Conservation (phyloP, 2,797 vertebrate genomes). For the Epinephelus malabaricus region DNA sequence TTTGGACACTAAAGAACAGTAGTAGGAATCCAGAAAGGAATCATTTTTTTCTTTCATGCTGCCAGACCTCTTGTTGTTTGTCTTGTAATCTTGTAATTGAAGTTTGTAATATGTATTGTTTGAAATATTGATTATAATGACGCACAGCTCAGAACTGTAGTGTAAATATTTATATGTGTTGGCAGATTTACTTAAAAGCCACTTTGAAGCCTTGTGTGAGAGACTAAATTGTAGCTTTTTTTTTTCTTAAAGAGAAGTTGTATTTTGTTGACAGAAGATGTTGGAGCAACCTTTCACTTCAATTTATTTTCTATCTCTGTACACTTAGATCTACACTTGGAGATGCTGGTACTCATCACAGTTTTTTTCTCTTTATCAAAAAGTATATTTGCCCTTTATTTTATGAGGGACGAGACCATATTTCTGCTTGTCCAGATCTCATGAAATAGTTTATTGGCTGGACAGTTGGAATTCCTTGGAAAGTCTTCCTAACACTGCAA, state of each 20-base stretch:
- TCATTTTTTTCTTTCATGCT: conserved; percentile 25
- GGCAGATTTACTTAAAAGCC: not conserved
- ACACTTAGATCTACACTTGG: conserved; percentile 9
- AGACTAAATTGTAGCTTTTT: not conserved
- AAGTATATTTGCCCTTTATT: not conserved
- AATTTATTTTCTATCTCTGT: not conserved
- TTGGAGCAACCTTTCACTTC: not conserved
- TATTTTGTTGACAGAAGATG: not conserved
- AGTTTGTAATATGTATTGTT: conserved; percentile 19
- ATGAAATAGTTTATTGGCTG: conserved; percentile 11
- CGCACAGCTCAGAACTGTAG: not conserved
- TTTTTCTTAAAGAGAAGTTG: not conserved
- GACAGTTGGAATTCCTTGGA: conserved; percentile 5
- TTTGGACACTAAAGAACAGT: conserved; percentile 36
- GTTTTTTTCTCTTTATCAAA: not conserved
- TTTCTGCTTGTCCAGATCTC: not conserved
- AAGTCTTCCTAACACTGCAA: too few relatives aligned
- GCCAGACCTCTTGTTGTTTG: conserved; percentile 5
- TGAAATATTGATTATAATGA: not conserved
- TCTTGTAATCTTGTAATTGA: conserved; percentile 26
- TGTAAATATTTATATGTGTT: conserved; percentile 20
- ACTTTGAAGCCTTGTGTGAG: not conserved
- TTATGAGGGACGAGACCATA: not conserved
- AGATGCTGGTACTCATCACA: conserved; percentile 19
- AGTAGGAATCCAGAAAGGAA: conserved; percentile 10